Evolutionary conservation across 2,888 invertebrate species (phyloP).

Genomic region (Teleiodes luculella): DNA sequence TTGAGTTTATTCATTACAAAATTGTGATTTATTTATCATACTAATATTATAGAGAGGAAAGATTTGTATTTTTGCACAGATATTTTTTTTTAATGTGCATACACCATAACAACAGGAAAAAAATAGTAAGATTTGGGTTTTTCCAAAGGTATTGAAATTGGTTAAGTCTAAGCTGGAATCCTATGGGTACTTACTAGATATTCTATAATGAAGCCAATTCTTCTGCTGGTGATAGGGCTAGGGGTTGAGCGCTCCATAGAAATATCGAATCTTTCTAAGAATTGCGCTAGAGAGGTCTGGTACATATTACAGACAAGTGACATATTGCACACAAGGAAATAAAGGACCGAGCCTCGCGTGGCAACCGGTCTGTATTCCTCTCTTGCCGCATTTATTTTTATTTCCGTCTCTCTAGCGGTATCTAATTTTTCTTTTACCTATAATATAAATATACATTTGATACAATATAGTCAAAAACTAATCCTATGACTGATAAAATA

Average conservation of each 20-base stretch:
- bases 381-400: slow-evolving; percentile 89
- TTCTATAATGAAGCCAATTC: slow-evolving; percentile 87
- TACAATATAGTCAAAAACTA: too few species aligned
- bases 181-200: slow-evolving; percentile 77
- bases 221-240: slow-evolving; percentile 79
- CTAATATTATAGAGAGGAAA: too few species aligned
- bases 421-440: slow-evolving; percentile 87
- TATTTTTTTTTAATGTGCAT: too few species aligned
- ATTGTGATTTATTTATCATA: too few species aligned
- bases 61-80: too few species aligned
- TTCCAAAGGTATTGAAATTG: too few species aligned
- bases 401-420: slow-evolving; percentile 88
- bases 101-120: too few species aligned
- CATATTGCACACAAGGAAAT: slow-evolving; percentile 93
- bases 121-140: too few species aligned
- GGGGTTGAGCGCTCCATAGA: slow-evolving; percentile 86
- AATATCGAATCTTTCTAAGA: slow-evolving; percentile 90
- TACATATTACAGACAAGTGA: slow-evolving; percentile 93
- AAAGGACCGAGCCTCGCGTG: slow-evolving; percentile 90
- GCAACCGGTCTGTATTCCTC: slow-evolving; percentile 93
- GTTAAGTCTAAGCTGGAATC: too few species aligned
- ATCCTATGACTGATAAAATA: background rate
- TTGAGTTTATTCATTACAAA: too few species aligned
- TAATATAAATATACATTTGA: background rate
- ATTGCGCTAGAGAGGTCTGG: slow-evolving; percentile 92